Evolutionary conservation across 2,113 vertebrate species (phyloP).

Genomic region (Crotalus helleri): DNA sequence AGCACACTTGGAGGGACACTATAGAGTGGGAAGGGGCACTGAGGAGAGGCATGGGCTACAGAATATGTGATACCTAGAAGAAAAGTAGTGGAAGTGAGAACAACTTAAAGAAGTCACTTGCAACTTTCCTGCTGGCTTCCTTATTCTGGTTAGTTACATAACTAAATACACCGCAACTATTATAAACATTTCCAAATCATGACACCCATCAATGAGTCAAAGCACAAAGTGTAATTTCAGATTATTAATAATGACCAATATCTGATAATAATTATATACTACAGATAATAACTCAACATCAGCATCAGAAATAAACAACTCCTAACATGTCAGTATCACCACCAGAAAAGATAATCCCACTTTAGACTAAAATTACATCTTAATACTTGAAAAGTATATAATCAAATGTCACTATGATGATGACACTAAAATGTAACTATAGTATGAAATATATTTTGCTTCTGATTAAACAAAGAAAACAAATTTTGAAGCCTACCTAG

Average conservation of each 20-base stretch:
- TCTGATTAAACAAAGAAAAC: constrained; percentile 50
- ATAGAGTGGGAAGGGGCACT: background rate
- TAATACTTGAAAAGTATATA: constrained; percentile 27
- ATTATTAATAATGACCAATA: background rate
- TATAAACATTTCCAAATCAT: background rate
- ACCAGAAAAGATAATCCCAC: background rate
- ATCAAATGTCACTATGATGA: constrained; percentile 28
- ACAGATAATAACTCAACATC: background rate
- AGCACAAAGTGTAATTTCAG: constrained; percentile 12
- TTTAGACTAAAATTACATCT: constrained; percentile 30
- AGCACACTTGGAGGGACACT: background rate
- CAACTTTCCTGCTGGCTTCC: background rate
- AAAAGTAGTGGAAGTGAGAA: background rate
- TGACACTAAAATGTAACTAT: constrained; percentile 20
- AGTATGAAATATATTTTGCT: constrained; percentile 25
- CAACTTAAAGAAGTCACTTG: background rate
- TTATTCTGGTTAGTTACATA: background rate
- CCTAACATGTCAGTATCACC: background rate
- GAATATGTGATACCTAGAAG: background rate
- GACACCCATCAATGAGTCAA: background rate
- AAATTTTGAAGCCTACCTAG: constrained; percentile 38
- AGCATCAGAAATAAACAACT: background rate
- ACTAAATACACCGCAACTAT: background rate
- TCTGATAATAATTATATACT: background rate
- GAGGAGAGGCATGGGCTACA: background rate